These are phyloP conservation scores for Aythya baeri DNA, from an alignment of 2,113 vertebrate genomes.

Conservation along the genomic window DNA sequence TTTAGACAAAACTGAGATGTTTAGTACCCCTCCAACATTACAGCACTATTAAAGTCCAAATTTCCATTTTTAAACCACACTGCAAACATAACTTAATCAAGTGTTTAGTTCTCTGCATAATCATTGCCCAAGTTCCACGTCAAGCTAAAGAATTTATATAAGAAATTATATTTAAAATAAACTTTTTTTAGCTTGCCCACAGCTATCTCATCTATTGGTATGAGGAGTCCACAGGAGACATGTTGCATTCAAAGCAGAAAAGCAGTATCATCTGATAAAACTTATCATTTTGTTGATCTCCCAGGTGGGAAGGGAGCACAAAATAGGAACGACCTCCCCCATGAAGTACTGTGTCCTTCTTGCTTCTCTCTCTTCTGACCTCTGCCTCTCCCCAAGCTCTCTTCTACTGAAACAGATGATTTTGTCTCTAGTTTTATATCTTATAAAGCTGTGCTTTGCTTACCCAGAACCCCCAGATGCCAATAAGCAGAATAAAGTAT, in stretches of 20 bases:
- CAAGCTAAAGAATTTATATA: background rate
- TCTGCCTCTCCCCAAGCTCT: background rate
- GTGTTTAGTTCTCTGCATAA: background rate
- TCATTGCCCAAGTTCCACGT: background rate
- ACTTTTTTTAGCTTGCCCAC: background rate
- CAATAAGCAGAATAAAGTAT: background rate
- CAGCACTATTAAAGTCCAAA: background rate
- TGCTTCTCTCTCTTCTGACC: background rate
- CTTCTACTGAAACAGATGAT: background rate
- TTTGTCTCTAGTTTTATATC: background rate
- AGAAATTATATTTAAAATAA: background rate
- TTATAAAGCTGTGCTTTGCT: background rate
- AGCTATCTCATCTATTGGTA: background rate
- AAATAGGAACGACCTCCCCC: background rate
- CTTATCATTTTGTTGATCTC: background rate
- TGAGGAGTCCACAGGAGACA: background rate
- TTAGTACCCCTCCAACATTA: background rate
- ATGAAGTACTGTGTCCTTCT: background rate
- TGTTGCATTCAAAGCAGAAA: background rate
- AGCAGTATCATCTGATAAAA: background rate
- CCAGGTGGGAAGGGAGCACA: background rate
- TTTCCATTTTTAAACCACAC: background rate
- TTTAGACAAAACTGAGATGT: background rate
- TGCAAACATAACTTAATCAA: background rate
- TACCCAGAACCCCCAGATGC: background rate